Evolutionary conservation across 2,888 invertebrate species (phyloP).

Genomic region (Tetanocera ferruginea): DNA sequence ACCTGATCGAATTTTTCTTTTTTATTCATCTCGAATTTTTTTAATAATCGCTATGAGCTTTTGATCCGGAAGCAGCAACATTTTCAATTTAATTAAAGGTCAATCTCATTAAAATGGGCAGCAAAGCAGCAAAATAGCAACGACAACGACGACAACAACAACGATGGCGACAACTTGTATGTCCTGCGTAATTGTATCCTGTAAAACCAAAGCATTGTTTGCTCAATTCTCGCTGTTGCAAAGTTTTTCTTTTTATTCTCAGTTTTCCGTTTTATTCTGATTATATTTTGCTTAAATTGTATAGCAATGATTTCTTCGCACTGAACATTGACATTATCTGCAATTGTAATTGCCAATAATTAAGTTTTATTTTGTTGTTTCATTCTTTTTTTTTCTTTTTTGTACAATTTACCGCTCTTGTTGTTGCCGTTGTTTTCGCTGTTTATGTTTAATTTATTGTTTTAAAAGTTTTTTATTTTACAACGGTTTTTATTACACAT

Average conservation of each 20-base stretch:
- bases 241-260: not conserved
- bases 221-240: not conserved
- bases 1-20: no score
- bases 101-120: slow-evolving; percentile 29
- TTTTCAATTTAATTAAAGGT: slow-evolving; percentile 32
- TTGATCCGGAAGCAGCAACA: slow-evolving; percentile 8
- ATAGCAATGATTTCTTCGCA: not conserved
- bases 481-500: not conserved
- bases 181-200: slow-evolving; percentile 24
- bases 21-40: no score
- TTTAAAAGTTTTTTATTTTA: not conserved
- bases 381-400: not conserved
- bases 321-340: slow-evolving; percentile 4
- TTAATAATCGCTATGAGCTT: no score
- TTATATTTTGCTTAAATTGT: not conserved
- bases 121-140: not conserved
- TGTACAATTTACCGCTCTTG: slow-evolving; percentile 3
- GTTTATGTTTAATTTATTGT: not conserved
- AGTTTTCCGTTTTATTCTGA: not conserved
- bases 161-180: not conserved
- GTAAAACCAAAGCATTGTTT: slow-evolving; percentile 16
- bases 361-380: slow-evolving; percentile 12
- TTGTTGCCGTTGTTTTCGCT: not conserved
- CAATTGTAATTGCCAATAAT: slow-evolving; percentile 35
- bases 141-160: not conserved